phyloP scores from a whole-genome alignment of 2,113 vertebrate species.

The Cebidichthys violaceus region DNA sequence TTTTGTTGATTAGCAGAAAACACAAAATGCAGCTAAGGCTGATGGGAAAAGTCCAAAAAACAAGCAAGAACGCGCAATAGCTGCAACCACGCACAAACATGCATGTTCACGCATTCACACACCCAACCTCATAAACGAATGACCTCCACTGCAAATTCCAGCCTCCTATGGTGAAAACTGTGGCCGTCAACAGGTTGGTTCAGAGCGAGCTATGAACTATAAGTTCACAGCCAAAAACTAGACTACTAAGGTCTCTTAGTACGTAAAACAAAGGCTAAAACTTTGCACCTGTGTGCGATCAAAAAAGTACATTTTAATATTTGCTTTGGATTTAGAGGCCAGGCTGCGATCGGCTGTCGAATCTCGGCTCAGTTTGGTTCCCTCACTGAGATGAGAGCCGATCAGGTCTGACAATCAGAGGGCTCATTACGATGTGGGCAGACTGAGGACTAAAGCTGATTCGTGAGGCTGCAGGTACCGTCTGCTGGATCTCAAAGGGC shows the following conservation, averaged over 20 bases:
- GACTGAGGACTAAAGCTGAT: conserved; percentile 56
- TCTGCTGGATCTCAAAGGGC: conserved; percentile 37
- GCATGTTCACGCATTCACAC: background rate
- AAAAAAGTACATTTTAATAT: background rate
- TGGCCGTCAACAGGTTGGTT: background rate
- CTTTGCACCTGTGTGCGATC: background rate
- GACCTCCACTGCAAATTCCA: background rate
- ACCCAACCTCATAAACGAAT: background rate
- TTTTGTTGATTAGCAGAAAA: no score
- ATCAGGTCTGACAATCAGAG: conserved; percentile 40
- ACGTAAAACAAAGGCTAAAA: background rate
- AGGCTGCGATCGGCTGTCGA: background rate
- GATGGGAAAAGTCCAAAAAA: background rate
- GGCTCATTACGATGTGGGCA: conserved; percentile 25
- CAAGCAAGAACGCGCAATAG: no score
- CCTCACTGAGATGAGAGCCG: conserved; percentile 20
- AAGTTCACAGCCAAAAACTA: no score
- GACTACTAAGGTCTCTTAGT: background rate
- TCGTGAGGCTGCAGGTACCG: conserved; percentile 50
- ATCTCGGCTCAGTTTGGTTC: background rate
- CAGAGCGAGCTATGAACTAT: no score
- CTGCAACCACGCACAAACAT: background rate
- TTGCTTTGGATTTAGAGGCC: background rate
- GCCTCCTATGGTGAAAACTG: background rate
- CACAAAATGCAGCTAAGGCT: no score